These are phyloP conservation scores for Drosophila lacertosa DNA, from an alignment of 1,140 invertebrate species.

Conservation along the genomic window DNA sequence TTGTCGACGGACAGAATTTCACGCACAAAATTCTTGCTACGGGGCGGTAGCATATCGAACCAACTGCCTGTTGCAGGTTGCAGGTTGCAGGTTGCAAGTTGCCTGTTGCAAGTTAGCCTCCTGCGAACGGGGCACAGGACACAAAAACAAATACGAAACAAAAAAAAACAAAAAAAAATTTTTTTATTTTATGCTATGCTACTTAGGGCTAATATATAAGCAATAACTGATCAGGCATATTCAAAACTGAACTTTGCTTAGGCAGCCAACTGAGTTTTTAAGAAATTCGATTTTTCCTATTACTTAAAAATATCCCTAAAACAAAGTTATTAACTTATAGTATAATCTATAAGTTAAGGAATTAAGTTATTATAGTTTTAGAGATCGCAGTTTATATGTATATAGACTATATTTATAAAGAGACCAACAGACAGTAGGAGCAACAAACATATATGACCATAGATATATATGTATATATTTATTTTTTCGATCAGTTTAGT, in stretches of 20 bases:
- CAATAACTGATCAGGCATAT: not conserved
- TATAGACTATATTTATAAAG: too few species aligned
- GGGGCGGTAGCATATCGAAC: not conserved
- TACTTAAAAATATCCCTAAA: too few species aligned
- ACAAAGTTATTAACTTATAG: too few species aligned
- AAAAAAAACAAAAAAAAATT: not conserved
- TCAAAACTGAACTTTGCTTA: too few species aligned
- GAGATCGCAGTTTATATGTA: too few species aligned
- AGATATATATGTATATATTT: too few species aligned
- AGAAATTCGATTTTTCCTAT: too few species aligned
- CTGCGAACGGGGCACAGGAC: not conserved
- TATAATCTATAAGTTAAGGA: too few species aligned
- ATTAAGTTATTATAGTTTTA: too few species aligned
- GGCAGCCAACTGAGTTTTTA: not conserved
- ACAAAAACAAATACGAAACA: not conserved
- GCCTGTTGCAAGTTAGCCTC: not conserved
- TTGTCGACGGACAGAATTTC: conserved; percentile 13
- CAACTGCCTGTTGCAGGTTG: not conserved
- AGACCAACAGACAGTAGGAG: too few species aligned
- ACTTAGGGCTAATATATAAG: not conserved
- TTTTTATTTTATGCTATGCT: not conserved
- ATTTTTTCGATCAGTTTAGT: too few species aligned
- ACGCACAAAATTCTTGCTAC: conserved; percentile 20
- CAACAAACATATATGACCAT: too few species aligned
- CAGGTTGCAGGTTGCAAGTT: not conserved